Percentiles rank a stretch among this genome's conserved stretches.
phyloP scores from a whole-genome alignment of 2,888 invertebrate genomes.

The Thera obeliscata region DNA sequence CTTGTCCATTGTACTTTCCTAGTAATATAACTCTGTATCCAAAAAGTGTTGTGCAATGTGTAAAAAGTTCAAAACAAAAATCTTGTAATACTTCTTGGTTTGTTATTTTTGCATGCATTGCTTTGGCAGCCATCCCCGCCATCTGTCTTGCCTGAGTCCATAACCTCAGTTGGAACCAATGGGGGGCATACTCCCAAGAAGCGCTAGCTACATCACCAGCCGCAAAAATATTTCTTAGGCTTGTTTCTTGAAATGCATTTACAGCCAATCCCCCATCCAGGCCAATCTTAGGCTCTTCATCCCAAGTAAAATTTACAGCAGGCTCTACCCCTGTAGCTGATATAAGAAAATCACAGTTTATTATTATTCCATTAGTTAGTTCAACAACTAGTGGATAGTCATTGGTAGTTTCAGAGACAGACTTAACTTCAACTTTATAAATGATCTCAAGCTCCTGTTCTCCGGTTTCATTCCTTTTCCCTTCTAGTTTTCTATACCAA shows the following conservation, averaged over 20 bases:
- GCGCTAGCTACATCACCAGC: slow-evolving; percentile 97
- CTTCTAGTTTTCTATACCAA: slow-evolving; percentile 91
- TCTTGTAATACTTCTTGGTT: slow-evolving; percentile 91
- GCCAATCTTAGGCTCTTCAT: slow-evolving; percentile 78
- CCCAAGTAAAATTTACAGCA: slow-evolving; percentile 84
- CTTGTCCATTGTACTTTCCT: slow-evolving; percentile 97
- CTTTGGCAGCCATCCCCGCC: slow-evolving; percentile 96
- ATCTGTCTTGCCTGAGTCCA: slow-evolving; percentile 99
- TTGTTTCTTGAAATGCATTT: slow-evolving; percentile 93
- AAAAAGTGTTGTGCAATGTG: slow-evolving; percentile 98
- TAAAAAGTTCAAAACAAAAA: slow-evolving; percentile 98
- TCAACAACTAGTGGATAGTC: slow-evolving; percentile 89
- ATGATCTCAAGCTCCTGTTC: slow-evolving; percentile 85
- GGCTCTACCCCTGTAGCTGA: slow-evolving; percentile 97
- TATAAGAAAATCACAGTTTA: slow-evolving; percentile 95
- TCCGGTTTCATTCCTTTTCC: slow-evolving; percentile 81
- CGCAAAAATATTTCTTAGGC: slow-evolving; percentile 91
- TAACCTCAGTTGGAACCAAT: slow-evolving; percentile 97
- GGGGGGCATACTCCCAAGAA: slow-evolving; percentile 89
- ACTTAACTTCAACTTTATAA: slow-evolving; percentile 83
- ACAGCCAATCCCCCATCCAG: slow-evolving; percentile 94
- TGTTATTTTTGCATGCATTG: slow-evolving; percentile 88
- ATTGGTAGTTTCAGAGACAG: slow-evolving; percentile 63
- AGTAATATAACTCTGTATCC: slow-evolving; percentile 96
- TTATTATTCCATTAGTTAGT: slow-evolving; percentile 88